Evolutionary conservation across 1,140 invertebrate genomes (phyloP).

Genomic region (Caenorhabditis tropicalis): DNA sequence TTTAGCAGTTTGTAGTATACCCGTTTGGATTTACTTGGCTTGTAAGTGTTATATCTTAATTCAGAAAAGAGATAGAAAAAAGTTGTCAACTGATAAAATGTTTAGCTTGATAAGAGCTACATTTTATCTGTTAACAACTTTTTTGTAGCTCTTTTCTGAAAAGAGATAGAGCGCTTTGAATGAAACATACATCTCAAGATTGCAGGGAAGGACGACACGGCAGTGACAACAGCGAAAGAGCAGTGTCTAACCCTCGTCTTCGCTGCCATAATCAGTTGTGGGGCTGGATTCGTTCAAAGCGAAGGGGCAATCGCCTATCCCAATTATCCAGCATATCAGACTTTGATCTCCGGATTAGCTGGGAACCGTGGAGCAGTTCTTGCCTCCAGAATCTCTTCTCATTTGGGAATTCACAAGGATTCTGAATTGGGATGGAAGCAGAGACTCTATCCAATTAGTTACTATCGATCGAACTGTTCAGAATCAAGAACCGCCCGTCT

Average conservation of each 20-base stretch:
- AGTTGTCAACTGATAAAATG: no score
- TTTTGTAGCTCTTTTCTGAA: no score
- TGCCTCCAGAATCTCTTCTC: neutral
- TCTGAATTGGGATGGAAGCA: neutral
- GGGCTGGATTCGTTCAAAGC: neutral
- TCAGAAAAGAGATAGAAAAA: no score
- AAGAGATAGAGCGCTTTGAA: no score
- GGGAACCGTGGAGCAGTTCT: slow-evolving; percentile 18
- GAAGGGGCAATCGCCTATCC: neutral
- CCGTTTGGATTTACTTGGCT: neutral
- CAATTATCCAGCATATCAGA: slow-evolving; percentile 20
- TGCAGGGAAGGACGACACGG: slow-evolving; percentile 6
- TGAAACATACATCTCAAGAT: neutral
- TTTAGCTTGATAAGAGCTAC: no score
- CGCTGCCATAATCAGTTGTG: neutral
- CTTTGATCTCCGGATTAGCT: slow-evolving; percentile 5
- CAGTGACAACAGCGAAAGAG: neutral
- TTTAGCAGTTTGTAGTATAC: neutral
- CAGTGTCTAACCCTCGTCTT: slow-evolving; percentile 6
- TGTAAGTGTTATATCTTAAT: neutral
- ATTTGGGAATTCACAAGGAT: neutral
- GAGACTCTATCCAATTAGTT: neutral
- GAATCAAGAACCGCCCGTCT: neutral
- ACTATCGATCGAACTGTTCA: neutral
- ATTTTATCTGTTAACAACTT: no score